phyloP scores from a whole-genome alignment of 2,113 vertebrate genomes.

The Loxodonta africana region DNA sequence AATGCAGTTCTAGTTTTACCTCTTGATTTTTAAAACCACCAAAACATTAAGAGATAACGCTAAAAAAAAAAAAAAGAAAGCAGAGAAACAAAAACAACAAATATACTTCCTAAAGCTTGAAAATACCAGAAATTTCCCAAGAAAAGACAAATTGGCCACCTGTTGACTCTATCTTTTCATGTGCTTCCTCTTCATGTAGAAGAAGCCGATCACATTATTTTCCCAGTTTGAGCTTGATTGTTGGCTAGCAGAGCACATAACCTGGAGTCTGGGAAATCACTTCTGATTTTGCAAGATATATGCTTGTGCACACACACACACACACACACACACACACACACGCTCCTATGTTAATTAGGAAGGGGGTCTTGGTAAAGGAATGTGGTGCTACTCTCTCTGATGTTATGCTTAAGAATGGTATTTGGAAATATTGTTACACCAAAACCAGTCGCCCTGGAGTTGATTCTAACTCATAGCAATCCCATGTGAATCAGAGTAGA shows the following conservation, averaged over 20 bases:
- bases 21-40: conserved; percentile 1
- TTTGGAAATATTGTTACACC: background rate
- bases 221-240: background rate
- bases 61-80: background rate
- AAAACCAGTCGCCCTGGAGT: background rate
- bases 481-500: background rate
- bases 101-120: background rate
- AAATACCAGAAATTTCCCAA: background rate
- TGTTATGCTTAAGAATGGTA: background rate
- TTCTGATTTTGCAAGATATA: background rate
- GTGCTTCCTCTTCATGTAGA: background rate
- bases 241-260: background rate
- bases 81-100: background rate
- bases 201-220: conserved; percentile 17
- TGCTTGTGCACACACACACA: too few species aligned
- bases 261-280: background rate
- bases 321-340: background rate
- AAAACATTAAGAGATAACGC: background rate
- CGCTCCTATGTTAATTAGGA: background rate
- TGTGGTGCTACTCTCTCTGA: background rate
- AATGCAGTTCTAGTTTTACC: conserved; percentile 32
- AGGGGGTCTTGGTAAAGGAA: background rate
- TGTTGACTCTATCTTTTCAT: background rate
- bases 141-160: background rate
- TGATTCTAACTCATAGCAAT: background rate